Conservation (phyloP, 2,888 invertebrate species). For the Thumatha senex region DNA sequence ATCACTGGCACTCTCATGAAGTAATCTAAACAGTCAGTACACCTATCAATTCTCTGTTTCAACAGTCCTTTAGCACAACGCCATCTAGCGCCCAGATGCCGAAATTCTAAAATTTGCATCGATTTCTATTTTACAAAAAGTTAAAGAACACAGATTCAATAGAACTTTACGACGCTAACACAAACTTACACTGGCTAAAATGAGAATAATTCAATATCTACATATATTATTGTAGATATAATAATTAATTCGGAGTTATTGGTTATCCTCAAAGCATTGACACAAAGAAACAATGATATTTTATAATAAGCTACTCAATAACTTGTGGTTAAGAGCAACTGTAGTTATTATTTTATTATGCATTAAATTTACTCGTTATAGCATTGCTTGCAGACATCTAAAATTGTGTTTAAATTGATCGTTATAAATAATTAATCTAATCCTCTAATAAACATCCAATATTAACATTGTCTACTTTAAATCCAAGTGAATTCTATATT, state of each 20-base stretch:
- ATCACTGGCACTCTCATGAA: too few species aligned
- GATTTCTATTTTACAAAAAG: conserved; percentile 18
- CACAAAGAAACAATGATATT: conserved; percentile 41
- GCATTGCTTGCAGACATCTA: conserved; percentile 19
- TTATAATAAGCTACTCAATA: conserved; percentile 23
- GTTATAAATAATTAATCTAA: conserved; percentile 16
- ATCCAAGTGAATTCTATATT: conserved; percentile 18
- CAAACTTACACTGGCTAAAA: conserved; percentile 64
- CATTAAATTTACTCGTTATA: background rate
- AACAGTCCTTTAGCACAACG: too few species aligned
- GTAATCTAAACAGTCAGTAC: too few species aligned
- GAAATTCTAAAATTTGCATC: too few species aligned
- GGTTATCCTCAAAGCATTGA: conserved; percentile 24
- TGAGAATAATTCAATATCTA: conserved; percentile 53
- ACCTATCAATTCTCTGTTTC: too few species aligned
- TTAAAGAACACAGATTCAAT: conserved; percentile 57
- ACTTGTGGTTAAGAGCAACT: conserved; percentile 20
- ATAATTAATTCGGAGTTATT: conserved; percentile 26
- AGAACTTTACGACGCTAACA: conserved; percentile 58
- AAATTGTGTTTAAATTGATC: conserved; percentile 32
- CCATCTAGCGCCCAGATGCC: too few species aligned
- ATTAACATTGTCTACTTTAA: conserved; percentile 29
- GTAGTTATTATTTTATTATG: conserved; percentile 10
- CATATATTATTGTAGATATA: conserved; percentile 32
- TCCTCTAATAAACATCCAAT: conserved; percentile 27